phyloP scores from a whole-genome alignment of 2,888 invertebrate genomes.

The Heliothis peltigera region DNA sequence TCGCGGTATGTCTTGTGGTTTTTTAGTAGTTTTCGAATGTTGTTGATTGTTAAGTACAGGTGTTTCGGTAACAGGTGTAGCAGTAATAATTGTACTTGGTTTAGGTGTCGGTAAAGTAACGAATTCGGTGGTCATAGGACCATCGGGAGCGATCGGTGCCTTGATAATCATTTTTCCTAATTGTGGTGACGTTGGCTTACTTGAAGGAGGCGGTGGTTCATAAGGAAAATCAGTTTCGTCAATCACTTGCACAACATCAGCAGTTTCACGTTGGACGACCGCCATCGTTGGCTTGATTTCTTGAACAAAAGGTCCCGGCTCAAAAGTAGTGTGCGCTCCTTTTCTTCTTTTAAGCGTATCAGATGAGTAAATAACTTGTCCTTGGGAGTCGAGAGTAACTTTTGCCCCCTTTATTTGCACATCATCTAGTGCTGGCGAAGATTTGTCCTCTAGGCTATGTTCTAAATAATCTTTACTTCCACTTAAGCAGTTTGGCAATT shows the following conservation, averaged over 20 bases:
- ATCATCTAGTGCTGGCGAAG: constrained; percentile 77
- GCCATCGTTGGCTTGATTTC: constrained; percentile 86
- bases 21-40: constrained; percentile 73
- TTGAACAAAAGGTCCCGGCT: constrained; percentile 96
- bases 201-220: constrained; percentile 79
- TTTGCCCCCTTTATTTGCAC: constrained; percentile 92
- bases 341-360: constrained; percentile 95
- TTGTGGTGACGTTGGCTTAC: constrained; percentile 91
- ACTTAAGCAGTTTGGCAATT: constrained; percentile 91
- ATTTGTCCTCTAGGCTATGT: constrained; percentile 76
- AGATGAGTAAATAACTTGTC: constrained; percentile 96
- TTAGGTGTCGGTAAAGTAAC: constrained; percentile 89
- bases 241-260: constrained; percentile 80
- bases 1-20: constrained; percentile 80
- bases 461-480: constrained; percentile 85
- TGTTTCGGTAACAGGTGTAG: constrained; percentile 83
- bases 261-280: constrained; percentile 81
- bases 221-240: constrained; percentile 87
- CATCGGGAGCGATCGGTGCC: constrained; percentile 86
- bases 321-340: constrained; percentile 95
- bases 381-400: constrained; percentile 95
- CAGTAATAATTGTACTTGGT: constrained; percentile 91
- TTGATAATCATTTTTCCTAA: constrained; percentile 91
- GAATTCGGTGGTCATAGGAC: constrained; percentile 88
- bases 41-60: constrained; percentile 69